Conservation (phyloP, 2,113 vertebrate genomes). For the Verasper variegatus region DNA sequence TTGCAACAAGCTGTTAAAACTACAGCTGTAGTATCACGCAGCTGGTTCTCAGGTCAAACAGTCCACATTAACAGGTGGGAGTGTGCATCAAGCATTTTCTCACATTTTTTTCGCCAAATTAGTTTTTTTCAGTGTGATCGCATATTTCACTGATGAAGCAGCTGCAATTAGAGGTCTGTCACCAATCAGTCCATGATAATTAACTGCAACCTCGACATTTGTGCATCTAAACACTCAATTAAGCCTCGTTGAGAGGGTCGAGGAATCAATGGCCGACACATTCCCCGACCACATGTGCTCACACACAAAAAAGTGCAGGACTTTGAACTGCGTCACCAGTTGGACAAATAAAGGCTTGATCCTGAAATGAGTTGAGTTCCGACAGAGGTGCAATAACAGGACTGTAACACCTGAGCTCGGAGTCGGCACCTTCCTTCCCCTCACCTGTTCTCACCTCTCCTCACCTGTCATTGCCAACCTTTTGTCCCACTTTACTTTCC, state of each 20-base stretch:
- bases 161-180: slow-evolving; percentile 55
- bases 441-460: too few relatives aligned
- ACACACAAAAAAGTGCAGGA: neutral
- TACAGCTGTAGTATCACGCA: neutral
- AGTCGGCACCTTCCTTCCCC: slow-evolving; percentile 5
- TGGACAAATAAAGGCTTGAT: too few relatives aligned
- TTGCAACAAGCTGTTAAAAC: slow-evolving; percentile 29
- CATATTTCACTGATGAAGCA: slow-evolving; percentile 27
- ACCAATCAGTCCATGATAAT: slow-evolving; percentile 60
- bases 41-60: slow-evolving; percentile 12
- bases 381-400: neutral
- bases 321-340: neutral
- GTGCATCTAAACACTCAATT: slow-evolving; percentile 52
- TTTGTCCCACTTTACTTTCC: too few relatives aligned
- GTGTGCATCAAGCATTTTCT: slow-evolving; percentile 9
- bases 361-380: too few relatives aligned
- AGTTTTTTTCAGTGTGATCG: slow-evolving; percentile 10
- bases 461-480: too few relatives aligned
- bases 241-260: slow-evolving; percentile 28
- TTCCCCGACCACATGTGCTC: neutral
- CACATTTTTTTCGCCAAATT: slow-evolving; percentile 21
- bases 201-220: slow-evolving; percentile 59
- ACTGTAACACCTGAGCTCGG: slow-evolving; percentile 37
- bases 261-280: slow-evolving; percentile 17
- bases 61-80: neutral